phyloP scores from a whole-genome alignment of 2,797 vertebrate species.

The Argentina silus region DNA sequence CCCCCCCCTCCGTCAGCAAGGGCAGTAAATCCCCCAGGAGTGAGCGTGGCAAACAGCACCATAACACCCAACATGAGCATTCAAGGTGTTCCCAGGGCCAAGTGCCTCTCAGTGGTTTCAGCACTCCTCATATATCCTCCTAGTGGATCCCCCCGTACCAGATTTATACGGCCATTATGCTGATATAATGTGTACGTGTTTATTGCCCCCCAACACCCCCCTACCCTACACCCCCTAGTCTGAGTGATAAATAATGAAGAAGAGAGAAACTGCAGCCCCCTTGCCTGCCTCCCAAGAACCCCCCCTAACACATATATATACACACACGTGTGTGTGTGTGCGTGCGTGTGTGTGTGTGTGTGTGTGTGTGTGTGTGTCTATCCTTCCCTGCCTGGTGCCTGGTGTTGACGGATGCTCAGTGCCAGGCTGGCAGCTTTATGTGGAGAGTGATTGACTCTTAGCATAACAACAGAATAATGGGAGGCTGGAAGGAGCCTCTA shows the following conservation, averaged over 20 bases:
- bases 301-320: constrained; percentile 1
- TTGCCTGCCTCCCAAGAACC: neutral
- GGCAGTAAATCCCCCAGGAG: constrained; percentile 4
- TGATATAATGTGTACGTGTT: constrained; percentile 80
- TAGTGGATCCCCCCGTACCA: constrained; percentile 47
- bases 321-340: neutral
- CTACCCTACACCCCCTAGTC: constrained; percentile 28
- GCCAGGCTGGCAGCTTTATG: constrained; percentile 71
- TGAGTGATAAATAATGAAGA: constrained; percentile 73
- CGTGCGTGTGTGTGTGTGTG: no score
- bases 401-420: constrained; percentile 33
- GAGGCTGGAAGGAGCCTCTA: constrained; percentile 60
- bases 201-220: constrained; percentile 60
- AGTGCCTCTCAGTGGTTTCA: constrained; percentile 71
- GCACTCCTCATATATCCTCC: constrained; percentile 73
- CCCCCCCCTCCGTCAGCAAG: neutral
- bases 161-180: constrained; percentile 82
- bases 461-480: constrained; percentile 74
- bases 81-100: constrained; percentile 66
- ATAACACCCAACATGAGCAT: neutral
- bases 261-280: constrained; percentile 43
- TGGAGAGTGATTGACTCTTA: constrained; percentile 72
- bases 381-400: neutral
- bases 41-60: constrained; percentile 23
- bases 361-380: neutral